Conservation (phyloP, 2,113 vertebrate genomes). For the Salvelinus fontinalis region DNA sequence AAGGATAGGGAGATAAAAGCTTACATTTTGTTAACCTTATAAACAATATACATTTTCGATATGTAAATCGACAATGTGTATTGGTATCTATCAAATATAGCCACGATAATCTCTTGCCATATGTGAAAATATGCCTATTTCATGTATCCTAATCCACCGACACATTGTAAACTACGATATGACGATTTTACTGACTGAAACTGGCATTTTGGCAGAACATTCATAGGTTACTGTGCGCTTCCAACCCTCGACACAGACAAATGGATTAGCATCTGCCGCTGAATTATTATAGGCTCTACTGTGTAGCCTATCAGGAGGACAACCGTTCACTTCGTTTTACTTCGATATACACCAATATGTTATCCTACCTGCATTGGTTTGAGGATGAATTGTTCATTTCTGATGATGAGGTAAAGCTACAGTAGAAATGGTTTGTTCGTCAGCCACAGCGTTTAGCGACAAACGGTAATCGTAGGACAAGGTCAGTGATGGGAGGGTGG, state of each 20-base stretch:
- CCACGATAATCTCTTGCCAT: too few relatives aligned
- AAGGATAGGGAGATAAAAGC: too few relatives aligned
- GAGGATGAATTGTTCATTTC: constrained; percentile 39
- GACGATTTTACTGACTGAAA: too few relatives aligned
- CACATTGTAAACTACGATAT: too few relatives aligned
- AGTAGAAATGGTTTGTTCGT: not conserved
- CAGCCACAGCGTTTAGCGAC: constrained; percentile 7
- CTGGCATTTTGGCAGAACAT: not conserved
- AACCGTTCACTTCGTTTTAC: not conserved
- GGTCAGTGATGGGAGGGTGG: not conserved
- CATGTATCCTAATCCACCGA: too few relatives aligned
- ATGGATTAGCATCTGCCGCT: not conserved
- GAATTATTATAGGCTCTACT: too few relatives aligned
- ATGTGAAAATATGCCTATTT: too few relatives aligned
- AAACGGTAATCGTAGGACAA: constrained; percentile 10
- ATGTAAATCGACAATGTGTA: too few relatives aligned
- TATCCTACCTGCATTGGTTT: not conserved
- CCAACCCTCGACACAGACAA: not conserved
- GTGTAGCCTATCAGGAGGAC: not conserved
- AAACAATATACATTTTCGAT: too few relatives aligned
- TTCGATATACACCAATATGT: not conserved
- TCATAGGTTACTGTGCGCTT: not conserved
- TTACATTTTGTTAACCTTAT: too few relatives aligned
- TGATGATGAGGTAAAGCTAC: not conserved
- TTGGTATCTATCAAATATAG: too few relatives aligned